Percentiles rank a stretch among this genome's conserved stretches.
Evolutionary conservation across 2,888 invertebrate species (phyloP).

Genomic region (Eupeodes latifasciatus): DNA sequence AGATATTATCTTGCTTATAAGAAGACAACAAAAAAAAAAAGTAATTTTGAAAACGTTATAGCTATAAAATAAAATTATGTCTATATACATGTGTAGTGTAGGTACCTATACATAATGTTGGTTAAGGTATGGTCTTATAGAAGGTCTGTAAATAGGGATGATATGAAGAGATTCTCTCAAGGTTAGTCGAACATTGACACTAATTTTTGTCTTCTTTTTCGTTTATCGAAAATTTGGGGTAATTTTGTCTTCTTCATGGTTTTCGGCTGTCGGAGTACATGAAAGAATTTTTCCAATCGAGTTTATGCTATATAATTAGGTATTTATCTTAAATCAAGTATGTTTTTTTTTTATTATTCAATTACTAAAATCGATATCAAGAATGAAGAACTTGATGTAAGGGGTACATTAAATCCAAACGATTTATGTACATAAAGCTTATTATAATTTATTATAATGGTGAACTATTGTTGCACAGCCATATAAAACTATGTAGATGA

Average conservation of each 20-base stretch:
- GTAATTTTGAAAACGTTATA: constrained; percentile 40
- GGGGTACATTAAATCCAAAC: too few species aligned
- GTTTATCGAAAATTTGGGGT: neutral
- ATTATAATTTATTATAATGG: too few species aligned
- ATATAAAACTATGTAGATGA: too few species aligned
- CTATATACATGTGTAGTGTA: neutral
- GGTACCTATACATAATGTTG: neutral
- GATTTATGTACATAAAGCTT: too few species aligned
- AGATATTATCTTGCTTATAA: constrained; percentile 9
- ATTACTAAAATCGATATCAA: too few species aligned
- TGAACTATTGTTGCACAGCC: too few species aligned
- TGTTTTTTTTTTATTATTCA: too few species aligned
- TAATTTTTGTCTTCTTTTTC: constrained; percentile 68
- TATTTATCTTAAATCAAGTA: too few species aligned
- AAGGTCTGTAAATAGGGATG: constrained; percentile 51
- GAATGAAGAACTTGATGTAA: too few species aligned
- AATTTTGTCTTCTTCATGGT: neutral
- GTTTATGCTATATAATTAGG: neutral
- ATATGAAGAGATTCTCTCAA: constrained; percentile 80
- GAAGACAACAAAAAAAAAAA: neutral
- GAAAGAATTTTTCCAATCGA: constrained; percentile 4
- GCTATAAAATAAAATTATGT: neutral
- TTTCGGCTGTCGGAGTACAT: neutral
- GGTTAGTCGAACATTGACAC: constrained; percentile 85
- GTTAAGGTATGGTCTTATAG: neutral